Conservation (phyloP, 2,797 vertebrate genomes). For the Chloroceryle amazona region DNA sequence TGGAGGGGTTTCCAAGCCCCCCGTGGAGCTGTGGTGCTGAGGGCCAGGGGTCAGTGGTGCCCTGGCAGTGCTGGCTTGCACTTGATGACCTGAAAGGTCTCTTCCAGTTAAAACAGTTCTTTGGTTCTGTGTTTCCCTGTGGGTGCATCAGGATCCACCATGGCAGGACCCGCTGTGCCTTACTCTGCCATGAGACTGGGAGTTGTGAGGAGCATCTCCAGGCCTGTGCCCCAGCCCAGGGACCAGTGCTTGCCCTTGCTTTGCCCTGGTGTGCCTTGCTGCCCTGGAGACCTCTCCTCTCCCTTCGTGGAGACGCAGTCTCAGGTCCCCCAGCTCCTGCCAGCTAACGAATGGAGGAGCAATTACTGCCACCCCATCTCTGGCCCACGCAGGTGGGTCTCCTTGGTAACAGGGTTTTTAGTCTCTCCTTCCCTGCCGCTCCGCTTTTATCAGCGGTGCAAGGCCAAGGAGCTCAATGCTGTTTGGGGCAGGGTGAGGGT, state of each 20-base stretch:
- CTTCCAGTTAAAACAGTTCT: too few species aligned
- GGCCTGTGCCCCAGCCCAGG: neutral
- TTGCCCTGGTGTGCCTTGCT: too few species aligned
- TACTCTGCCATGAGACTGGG: neutral
- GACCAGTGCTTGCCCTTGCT: too few species aligned
- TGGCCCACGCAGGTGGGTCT: constrained; percentile 33
- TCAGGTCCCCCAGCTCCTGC: neutral
- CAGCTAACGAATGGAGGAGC: neutral
- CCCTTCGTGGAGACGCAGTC: neutral
- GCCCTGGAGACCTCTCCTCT: neutral
- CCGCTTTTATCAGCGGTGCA: neutral
- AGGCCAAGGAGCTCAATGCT: constrained; percentile 3
- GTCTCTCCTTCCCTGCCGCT: constrained; percentile 8
- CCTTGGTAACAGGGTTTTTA: constrained; percentile 67
- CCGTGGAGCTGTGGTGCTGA: too few species aligned
- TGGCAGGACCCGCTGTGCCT: neutral
- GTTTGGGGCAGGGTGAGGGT: neutral
- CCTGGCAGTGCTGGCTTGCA: too few species aligned
- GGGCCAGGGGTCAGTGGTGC: too few species aligned
- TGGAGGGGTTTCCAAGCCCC: too few species aligned
- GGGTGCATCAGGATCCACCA: accelerated
- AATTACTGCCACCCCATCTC: constrained; percentile 19
- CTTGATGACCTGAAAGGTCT: too few species aligned
- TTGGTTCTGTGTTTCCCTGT: neutral
- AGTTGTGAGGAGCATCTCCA: neutral